These are phyloP conservation scores for Columba livia DNA, from an alignment of 2,113 vertebrate species.

Conservation along the genomic window DNA sequence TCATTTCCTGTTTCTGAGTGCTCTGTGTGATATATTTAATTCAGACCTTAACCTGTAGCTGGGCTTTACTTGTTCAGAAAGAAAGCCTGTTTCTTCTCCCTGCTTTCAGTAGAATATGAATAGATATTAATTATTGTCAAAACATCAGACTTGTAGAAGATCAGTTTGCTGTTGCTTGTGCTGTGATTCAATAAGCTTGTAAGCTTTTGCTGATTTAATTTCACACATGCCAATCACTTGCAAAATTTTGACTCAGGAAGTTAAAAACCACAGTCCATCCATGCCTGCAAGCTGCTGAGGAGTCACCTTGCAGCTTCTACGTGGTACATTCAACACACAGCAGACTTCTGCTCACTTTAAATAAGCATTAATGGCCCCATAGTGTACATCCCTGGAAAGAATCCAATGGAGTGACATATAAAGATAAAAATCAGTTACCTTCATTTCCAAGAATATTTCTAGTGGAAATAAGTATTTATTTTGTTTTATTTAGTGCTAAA, in stretches of 20 bases:
- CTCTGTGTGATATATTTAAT: not conserved
- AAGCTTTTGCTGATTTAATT: constrained; percentile 56
- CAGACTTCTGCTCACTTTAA: not conserved
- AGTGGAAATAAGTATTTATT: not conserved
- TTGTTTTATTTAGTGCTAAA: not conserved
- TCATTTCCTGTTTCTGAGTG: not conserved
- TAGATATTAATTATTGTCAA: constrained; percentile 35
- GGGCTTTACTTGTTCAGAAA: not conserved
- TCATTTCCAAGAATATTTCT: not conserved
- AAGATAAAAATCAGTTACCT: not conserved
- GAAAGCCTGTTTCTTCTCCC: not conserved
- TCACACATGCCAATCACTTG: constrained; percentile 51
- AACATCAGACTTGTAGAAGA: constrained; percentile 20
- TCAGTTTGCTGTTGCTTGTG: not conserved
- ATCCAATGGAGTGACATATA: not conserved
- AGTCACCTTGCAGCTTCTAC: not conserved
- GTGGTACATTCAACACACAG: not conserved
- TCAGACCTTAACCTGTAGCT: not conserved
- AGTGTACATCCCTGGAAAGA: not conserved
- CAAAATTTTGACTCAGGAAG: not conserved
- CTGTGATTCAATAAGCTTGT: constrained; percentile 26
- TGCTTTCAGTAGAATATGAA: not conserved
- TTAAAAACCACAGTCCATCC: constrained; percentile 2
- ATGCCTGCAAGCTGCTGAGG: not conserved
- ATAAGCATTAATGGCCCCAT: not conserved